Evolutionary conservation across 2,888 invertebrate species (phyloP), one percentile per base, ranked within the genome.

Genomic region (Drosophila helvetica): DNA sequence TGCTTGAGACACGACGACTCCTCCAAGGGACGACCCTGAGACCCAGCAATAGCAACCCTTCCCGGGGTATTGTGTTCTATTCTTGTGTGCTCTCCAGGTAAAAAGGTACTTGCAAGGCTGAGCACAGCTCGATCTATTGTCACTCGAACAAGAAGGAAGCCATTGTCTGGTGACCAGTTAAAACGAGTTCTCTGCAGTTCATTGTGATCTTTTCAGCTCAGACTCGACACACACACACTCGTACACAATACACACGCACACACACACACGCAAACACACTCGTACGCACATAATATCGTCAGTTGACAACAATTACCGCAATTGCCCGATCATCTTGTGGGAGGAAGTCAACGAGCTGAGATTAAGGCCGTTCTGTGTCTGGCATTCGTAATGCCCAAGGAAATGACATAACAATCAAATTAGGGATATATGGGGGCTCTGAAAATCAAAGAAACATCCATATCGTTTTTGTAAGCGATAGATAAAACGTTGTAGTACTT

Each of bases 301-400:
- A 71, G 73, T 43, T 63, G 60, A 52, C 56, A 67, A 79, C 84
- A 86, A 86, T 86, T 84, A 78, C 78, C 62, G 52, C 68, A 80
- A 81, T 81, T 84, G 66, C 71, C 38, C 56, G 47, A 55, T 54
- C 45, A 43, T 75, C 59, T 78, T 83, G 81, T 83, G 78, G 84
- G 74, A 74, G 80, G 86, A 75, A 80, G 86, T 56, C 55, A 67
- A 56, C 67, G 66, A 67, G 67, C 56, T 72, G 63, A 57, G 72
- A 71, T 68, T 68, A 48, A 68, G 55, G 45, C 68, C 17, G 43
- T 19, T 25, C 38, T n/a, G 15, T 38, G n/a, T 27, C 48, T 51
- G 50, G 53, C 46, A 50, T 58, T 42, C 55, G 43, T 25, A 51
- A 70, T 17, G 38, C 17, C 50, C 33, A 55, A 47, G 73, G 58